Percentiles rank a stretch among this genome's conserved stretches.
These are phyloP conservation scores for Dryobota labecula DNA, from an alignment of 2,888 invertebrate species.

Conservation along the genomic window DNA sequence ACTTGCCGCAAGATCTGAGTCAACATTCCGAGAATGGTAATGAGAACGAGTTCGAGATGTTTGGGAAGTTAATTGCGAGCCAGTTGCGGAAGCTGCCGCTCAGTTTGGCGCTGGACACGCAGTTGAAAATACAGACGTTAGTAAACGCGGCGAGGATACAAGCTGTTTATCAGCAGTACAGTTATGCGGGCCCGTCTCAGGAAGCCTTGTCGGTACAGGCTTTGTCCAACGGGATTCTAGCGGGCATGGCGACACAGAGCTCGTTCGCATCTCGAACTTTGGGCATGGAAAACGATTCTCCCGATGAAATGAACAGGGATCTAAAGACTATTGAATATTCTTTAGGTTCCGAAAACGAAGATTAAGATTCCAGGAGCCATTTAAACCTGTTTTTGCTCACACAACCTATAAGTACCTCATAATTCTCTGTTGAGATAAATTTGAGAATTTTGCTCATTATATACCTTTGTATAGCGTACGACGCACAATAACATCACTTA, in stretches of 20 bases:
- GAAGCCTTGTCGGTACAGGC: constrained; percentile 87
- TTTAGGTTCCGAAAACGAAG: constrained; percentile 84
- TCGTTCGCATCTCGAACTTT: constrained; percentile 78
- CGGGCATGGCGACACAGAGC: constrained; percentile 85
- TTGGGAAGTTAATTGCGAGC: constrained; percentile 87
- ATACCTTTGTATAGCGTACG: constrained; percentile 57
- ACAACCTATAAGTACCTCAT: constrained; percentile 71
- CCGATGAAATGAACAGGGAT: constrained; percentile 83
- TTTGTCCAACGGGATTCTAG: constrained; percentile 85
- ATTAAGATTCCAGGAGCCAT: constrained; percentile 68
- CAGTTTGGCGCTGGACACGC: constrained; percentile 86
- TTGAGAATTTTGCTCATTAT: constrained; percentile 65
- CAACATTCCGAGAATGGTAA: constrained; percentile 87
- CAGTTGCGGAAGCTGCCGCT: constrained; percentile 86
- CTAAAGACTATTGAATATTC: constrained; percentile 82
- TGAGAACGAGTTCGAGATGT: constrained; percentile 89
- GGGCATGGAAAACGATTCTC: constrained; percentile 81
- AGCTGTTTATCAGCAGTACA: constrained; percentile 88
- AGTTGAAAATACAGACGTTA: constrained; percentile 86
- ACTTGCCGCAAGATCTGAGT: constrained; percentile 86
- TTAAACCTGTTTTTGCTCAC: constrained; percentile 63
- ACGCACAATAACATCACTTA: constrained; percentile 56
- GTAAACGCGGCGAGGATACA: constrained; percentile 87
- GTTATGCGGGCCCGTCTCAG: constrained; percentile 87
- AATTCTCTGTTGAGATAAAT: constrained; percentile 67